Evolutionary conservation across 92 coral and sea anemone species (phyloP).

Genomic region (Palythoa heliodiscus): DNA sequence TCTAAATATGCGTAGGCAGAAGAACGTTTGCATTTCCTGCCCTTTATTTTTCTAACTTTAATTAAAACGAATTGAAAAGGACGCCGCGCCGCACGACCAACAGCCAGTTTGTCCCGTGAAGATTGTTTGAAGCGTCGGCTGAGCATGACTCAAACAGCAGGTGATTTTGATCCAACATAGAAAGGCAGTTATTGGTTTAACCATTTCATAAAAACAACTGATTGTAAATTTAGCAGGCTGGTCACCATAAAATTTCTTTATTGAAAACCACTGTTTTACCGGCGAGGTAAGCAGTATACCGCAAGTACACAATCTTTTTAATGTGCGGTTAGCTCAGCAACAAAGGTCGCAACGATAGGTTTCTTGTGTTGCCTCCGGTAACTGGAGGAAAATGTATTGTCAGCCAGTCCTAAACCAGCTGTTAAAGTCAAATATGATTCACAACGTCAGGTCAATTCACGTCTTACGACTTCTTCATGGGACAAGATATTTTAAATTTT

Average conservation of each 20-base stretch:
- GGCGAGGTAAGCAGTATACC: background rate
- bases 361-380: slow-evolving; percentile 9
- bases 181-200: background rate
- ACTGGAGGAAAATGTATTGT: slow-evolving; percentile 1
- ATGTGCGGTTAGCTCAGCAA: slow-evolving; percentile 11
- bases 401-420: background rate
- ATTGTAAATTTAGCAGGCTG: background rate
- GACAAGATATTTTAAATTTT: background rate
- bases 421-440: background rate
- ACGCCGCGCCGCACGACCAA: background rate
- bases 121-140: background rate
- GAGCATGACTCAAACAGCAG: background rate
- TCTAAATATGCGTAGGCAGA: background rate
- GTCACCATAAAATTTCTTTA: background rate
- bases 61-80: background rate
- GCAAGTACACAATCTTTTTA: background rate
- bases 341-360: background rate
- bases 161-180: background rate
- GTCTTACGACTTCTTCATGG: background rate
- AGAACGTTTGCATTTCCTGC: background rate
- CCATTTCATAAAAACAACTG: background rate
- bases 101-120: background rate
- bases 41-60: background rate
- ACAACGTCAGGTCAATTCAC: background rate
- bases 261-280: background rate